phyloP scores from a whole-genome alignment of 2,888 invertebrate genomes.

The Deilephila elpenor region DNA sequence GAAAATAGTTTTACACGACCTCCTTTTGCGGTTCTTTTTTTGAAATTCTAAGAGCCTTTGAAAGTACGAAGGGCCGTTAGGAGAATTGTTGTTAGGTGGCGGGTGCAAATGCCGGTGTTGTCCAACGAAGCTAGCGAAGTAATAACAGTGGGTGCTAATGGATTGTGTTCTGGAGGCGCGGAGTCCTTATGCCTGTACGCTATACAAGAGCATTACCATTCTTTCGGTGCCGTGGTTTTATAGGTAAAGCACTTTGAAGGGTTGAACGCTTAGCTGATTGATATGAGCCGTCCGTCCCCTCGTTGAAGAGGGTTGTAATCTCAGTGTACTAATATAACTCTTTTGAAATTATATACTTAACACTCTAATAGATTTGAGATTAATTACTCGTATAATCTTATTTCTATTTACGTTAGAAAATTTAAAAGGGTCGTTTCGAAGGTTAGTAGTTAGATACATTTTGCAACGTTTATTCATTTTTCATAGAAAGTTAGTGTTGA shows the following conservation, averaged over 20 bases:
- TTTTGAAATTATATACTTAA: not conserved
- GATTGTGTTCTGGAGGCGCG: slow-evolving; percentile 58
- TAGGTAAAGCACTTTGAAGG: slow-evolving; percentile 19
- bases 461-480: not conserved
- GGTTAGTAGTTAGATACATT: not conserved
- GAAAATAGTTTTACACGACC: slow-evolving; percentile 10
- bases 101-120: slow-evolving; percentile 61
- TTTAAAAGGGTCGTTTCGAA: too few species aligned
- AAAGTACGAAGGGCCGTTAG: slow-evolving; percentile 47
- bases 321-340: not conserved
- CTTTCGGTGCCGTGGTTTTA: slow-evolving; percentile 2
- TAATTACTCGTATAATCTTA: not conserved
- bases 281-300: slow-evolving; percentile 6
- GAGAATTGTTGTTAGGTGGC: slow-evolving; percentile 51
- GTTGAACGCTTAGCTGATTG: slow-evolving; percentile 20
- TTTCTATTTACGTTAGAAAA: not conserved
- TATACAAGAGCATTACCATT: slow-evolving; percentile 19
- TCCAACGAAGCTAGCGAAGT: slow-evolving; percentile 54
- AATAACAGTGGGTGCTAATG: slow-evolving; percentile 66
- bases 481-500: not conserved
- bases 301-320: not conserved
- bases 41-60: slow-evolving; percentile 8
- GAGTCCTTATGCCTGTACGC: slow-evolving; percentile 20
- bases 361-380: not conserved
- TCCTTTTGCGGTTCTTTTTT: slow-evolving; percentile 20